Evolutionary conservation across 1,140 invertebrate genomes (phyloP).

Genomic region (Aradophagus sp.): DNA sequence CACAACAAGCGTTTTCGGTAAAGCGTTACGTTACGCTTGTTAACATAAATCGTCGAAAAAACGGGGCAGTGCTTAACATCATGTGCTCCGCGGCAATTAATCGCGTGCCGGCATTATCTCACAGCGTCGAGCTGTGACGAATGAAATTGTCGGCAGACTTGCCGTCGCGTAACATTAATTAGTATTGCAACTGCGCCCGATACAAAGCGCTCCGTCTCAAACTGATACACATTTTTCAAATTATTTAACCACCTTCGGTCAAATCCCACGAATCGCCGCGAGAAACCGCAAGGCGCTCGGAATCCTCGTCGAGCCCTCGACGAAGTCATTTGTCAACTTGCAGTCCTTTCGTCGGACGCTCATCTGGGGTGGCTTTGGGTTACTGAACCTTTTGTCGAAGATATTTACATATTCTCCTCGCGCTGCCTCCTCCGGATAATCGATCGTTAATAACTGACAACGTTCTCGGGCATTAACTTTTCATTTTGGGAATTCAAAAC

Average conservation of each 20-base stretch:
- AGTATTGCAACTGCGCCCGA: conserved; percentile 35
- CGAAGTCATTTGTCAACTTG: conserved; percentile 27
- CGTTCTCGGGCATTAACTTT: too few species aligned
- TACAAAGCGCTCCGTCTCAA: conserved; percentile 12
- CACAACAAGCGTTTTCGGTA: conserved; percentile 11
- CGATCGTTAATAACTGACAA: conserved; percentile 6
- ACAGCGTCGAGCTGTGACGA: conserved; percentile 47
- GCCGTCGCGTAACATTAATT: conserved; percentile 35
- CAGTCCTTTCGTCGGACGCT: conserved; percentile 4
- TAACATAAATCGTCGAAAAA: conserved; percentile 21
- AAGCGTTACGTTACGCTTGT: conserved; percentile 18
- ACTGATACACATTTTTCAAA: conserved; percentile 26
- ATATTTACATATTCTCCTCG: conserved; percentile 25
- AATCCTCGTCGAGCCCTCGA: conserved; percentile 14
- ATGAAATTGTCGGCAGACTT: conserved; percentile 30
- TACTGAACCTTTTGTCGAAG: conserved; percentile 25
- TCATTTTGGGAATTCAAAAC: too few species aligned
- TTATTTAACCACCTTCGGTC: conserved; percentile 12
- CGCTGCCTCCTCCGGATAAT: conserved; percentile 1
- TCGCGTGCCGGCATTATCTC: conserved; percentile 29
- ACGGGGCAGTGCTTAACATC: conserved; percentile 17
- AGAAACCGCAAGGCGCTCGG: conserved; percentile 10
- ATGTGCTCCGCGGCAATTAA: conserved; percentile 46
- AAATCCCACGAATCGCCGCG: too few species aligned
- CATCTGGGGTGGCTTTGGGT: conserved; percentile 29